Evolutionary conservation across 2,113 vertebrate genomes (phyloP).

Genomic region (Alligator sinensis): DNA sequence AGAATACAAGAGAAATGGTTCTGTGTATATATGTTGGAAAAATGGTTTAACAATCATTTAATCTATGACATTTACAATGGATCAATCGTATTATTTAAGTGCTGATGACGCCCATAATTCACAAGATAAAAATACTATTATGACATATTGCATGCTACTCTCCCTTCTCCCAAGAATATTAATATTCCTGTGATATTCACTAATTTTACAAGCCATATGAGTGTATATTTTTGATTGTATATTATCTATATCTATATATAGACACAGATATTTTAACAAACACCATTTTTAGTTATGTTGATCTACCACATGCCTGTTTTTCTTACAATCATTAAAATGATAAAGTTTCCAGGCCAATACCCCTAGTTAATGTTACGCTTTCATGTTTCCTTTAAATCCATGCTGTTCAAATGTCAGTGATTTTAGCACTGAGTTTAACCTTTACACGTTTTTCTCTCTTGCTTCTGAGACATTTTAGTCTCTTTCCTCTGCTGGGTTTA

Average conservation of each 20-base stretch:
- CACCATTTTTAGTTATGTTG: background rate
- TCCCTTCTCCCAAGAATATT: background rate
- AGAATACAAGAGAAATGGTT: slow-evolving; percentile 14
- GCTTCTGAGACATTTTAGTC: slow-evolving; percentile 45
- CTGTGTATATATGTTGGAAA: background rate
- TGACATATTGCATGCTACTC: background rate
- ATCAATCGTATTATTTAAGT: background rate
- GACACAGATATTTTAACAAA: slow-evolving; percentile 23
- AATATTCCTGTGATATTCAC: background rate
- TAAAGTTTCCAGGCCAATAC: slow-evolving; percentile 67
- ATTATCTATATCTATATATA: background rate
- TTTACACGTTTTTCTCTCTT: slow-evolving; percentile 59
- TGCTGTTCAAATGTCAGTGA: slow-evolving; percentile 77
- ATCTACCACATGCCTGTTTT: background rate
- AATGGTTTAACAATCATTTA: slow-evolving; percentile 12
- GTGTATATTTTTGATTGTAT: slow-evolving; percentile 16
- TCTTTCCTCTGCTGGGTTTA: slow-evolving; percentile 46
- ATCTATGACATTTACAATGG: slow-evolving; percentile 17
- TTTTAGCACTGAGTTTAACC: slow-evolving; percentile 76
- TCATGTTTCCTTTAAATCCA: slow-evolving; percentile 61
- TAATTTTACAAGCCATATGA: background rate
- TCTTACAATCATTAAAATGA: slow-evolving; percentile 41
- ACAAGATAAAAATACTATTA: slow-evolving; percentile 15
- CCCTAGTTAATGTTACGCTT: slow-evolving; percentile 37
- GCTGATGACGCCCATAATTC: slow-evolving; percentile 13